phyloP scores from a whole-genome alignment of 2,888 invertebrate genomes.

The Leucozona laternaria region DNA sequence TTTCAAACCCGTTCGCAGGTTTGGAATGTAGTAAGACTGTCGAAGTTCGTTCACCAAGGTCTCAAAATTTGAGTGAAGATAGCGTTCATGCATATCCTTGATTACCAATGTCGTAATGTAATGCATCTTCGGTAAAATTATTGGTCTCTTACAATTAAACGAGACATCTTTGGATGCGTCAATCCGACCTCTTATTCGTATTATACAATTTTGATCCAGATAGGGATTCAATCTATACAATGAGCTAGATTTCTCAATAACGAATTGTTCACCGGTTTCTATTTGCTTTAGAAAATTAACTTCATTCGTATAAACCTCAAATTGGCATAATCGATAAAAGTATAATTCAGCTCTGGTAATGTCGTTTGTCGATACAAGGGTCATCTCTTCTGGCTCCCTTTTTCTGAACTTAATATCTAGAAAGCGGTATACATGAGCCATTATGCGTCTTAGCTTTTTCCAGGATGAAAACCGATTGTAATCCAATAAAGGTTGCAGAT shows the following conservation, averaged over 20 bases:
- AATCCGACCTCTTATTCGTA: conserved; percentile 45
- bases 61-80: conserved; percentile 12
- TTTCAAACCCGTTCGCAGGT: conserved; percentile 38
- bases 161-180: conserved; percentile 16
- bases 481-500: conserved; percentile 4
- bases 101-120: conserved; percentile 12
- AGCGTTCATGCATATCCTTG: conserved; percentile 6
- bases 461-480: conserved; percentile 30
- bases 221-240: conserved; percentile 36
- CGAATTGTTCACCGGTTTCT: neutral
- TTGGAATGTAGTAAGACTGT: conserved; percentile 19
- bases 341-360: conserved; percentile 2
- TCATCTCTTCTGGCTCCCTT: neutral
- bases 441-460: neutral
- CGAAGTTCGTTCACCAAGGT: conserved; percentile 25
- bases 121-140: conserved; percentile 36
- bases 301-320: neutral
- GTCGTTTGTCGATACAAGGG: neutral
- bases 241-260: neutral
- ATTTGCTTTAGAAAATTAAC: neutral
- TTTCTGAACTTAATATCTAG: neutral
- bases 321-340: conserved; percentile 11
- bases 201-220: conserved; percentile 25
- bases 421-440: conserved; percentile 5
- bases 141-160: conserved; percentile 19